phyloP scores from a whole-genome alignment of 2,888 invertebrate species.

The Eurytoma adleriae region DNA sequence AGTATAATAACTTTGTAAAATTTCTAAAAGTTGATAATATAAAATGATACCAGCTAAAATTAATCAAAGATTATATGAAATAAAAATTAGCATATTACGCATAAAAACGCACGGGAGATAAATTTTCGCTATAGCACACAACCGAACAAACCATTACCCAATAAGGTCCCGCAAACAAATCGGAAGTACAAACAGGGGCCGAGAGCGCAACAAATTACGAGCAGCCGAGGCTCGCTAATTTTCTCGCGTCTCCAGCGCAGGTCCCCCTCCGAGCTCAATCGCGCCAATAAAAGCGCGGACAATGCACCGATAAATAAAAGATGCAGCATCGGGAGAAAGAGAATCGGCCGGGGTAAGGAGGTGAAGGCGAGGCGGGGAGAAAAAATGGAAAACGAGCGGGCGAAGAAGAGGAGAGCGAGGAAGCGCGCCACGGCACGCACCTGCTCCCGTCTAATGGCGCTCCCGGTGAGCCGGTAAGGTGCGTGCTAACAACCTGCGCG shows the following conservation, averaged over 20 bases:
- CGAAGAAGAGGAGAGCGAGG: neutral
- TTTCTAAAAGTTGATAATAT: no score
- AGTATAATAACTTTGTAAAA: no score
- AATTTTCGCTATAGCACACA: no score
- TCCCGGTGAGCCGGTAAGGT: conserved; percentile 52
- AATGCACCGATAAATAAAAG: conserved; percentile 52
- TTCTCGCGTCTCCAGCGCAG: neutral
- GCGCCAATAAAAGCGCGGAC: conserved; percentile 6
- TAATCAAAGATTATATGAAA: no score
- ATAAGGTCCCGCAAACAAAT: no score
- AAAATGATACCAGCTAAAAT: no score
- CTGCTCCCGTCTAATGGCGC: conserved; percentile 68
- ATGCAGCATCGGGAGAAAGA: conserved; percentile 14
- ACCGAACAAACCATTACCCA: no score
- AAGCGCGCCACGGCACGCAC: conserved; percentile 58
- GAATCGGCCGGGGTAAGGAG: conserved; percentile 8
- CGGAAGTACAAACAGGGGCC: no score
- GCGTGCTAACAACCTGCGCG: conserved; percentile 51
- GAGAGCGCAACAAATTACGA: no score
- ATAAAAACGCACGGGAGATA: no score
- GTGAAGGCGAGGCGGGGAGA: neutral
- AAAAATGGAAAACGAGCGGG: conserved; percentile 3
- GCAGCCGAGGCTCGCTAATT: neutral
- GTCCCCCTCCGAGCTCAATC: neutral
- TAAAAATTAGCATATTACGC: no score